Conservation (phyloP, 2,113 vertebrate genomes). For the Prietella phreatophila region DNA sequence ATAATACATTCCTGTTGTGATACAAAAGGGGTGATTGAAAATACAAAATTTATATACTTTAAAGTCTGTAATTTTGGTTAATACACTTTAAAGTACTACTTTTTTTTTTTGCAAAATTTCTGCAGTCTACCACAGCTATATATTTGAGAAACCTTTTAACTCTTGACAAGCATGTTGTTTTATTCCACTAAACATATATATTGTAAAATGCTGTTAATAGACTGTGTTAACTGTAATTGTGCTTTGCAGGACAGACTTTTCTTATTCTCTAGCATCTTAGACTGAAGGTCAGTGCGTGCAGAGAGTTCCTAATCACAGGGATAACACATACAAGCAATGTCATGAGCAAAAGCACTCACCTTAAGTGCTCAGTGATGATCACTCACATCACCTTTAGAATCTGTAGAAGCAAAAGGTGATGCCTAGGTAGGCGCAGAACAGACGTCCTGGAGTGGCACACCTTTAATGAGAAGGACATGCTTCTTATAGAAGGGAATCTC, state of each 20-base stretch:
- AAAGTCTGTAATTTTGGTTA: not conserved
- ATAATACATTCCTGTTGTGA: not conserved
- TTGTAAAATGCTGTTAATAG: not conserved
- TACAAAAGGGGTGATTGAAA: not conserved
- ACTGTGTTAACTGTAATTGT: not conserved
- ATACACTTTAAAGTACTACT: too few relatives aligned
- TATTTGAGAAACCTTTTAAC: not conserved
- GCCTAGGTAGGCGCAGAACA: not conserved
- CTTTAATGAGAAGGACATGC: not conserved
- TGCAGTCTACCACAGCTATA: not conserved
- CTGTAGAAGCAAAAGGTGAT: not conserved
- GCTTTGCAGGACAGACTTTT: not conserved
- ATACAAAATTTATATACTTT: too few relatives aligned
- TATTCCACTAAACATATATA: not conserved
- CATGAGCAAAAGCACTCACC: not conserved
- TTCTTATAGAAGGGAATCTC: not conserved
- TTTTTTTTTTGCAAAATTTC: not conserved
- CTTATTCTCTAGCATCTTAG: not conserved
- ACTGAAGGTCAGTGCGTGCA: not conserved
- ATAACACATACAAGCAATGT: constrained; percentile 10
- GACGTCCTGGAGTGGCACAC: not conserved
- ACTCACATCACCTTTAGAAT: not conserved
- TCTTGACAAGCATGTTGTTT: not conserved
- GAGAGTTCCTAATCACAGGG: constrained; percentile 14
- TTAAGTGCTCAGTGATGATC: not conserved